Evolutionary conservation across 2,113 vertebrate genomes (phyloP).

Genomic region (Gymnobelideus leadbeateri): DNA sequence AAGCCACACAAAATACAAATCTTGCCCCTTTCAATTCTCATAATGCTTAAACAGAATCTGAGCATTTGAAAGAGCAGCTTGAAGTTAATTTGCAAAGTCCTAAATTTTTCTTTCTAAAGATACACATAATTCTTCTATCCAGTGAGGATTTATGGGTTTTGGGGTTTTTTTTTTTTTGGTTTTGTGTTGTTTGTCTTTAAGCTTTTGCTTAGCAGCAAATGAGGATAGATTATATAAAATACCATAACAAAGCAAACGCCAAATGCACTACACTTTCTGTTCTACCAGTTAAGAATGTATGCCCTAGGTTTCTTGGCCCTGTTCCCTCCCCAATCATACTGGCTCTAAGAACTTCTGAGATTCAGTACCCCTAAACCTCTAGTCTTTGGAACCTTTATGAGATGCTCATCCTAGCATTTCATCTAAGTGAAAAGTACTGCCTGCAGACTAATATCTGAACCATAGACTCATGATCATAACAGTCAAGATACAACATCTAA

Average conservation of each 20-base stretch:
- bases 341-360: background rate
- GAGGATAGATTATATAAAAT: too few relatives aligned
- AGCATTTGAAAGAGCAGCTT: fast-evolving
- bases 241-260: too few relatives aligned
- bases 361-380: background rate
- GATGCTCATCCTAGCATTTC: background rate
- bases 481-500: background rate
- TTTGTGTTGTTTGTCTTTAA: background rate
- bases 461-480: background rate
- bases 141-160: background rate
- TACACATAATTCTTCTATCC: slow-evolving; percentile 43
- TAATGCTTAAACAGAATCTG: too few relatives aligned
- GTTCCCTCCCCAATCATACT: background rate
- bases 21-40: too few relatives aligned
- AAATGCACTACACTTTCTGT: background rate
- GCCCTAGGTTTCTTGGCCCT: background rate
- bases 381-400: background rate
- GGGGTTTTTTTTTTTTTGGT: slow-evolving; percentile 3
- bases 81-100: background rate
- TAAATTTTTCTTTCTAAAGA: slow-evolving; percentile 37
- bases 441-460: background rate
- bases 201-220: background rate
- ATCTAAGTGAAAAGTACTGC: background rate
- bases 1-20: fast-evolving
- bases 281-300: background rate